A percentile compares a stretch with the other conserved stretches of the same genome.
phyloP scores from a whole-genome alignment of 2,888 invertebrate species.

The Zygothrica quintamaculata region DNA sequence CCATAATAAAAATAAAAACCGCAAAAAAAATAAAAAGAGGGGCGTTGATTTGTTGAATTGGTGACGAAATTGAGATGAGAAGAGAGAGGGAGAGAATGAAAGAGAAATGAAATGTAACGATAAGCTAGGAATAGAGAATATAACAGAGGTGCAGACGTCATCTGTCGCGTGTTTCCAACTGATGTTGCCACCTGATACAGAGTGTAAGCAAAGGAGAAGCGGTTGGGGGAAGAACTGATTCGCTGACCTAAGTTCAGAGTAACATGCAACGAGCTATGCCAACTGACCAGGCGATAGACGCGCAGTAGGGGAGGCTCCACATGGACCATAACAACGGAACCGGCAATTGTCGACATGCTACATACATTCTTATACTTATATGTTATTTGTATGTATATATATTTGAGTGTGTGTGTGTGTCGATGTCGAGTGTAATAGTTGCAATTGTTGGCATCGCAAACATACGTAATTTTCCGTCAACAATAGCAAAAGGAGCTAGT shows the following conservation, averaged over 20 bases:
- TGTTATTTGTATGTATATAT: too few species aligned
- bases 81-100: slow-evolving; percentile 27
- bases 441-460: slow-evolving; percentile 69
- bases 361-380: too few species aligned
- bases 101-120: not conserved
- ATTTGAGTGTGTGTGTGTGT: not conserved
- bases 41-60: slow-evolving; percentile 57
- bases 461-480: slow-evolving; percentile 67
- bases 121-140: not conserved
- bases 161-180: slow-evolving; percentile 49
- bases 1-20: slow-evolving; percentile 10
- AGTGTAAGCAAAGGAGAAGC: too few species aligned
- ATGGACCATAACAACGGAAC: slow-evolving; percentile 40
- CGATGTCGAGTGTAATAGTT: slow-evolving; percentile 50
- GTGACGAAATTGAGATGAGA: slow-evolving; percentile 73
- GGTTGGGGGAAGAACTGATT: too few species aligned
- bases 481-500: slow-evolving; percentile 31
- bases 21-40: slow-evolving; percentile 29
- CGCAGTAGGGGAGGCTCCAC: not conserved
- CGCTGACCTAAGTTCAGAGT: slow-evolving; percentile 34
- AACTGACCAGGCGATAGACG: slow-evolving; percentile 35
- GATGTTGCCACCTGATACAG: slow-evolving; percentile 4
- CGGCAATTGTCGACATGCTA: slow-evolving; percentile 44
- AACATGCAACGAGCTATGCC: slow-evolving; percentile 14
- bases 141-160: slow-evolving; percentile 43